These are phyloP conservation scores for Patella caerulea DNA, from an alignment of 2,888 invertebrate genomes.

Conservation along the genomic window DNA sequence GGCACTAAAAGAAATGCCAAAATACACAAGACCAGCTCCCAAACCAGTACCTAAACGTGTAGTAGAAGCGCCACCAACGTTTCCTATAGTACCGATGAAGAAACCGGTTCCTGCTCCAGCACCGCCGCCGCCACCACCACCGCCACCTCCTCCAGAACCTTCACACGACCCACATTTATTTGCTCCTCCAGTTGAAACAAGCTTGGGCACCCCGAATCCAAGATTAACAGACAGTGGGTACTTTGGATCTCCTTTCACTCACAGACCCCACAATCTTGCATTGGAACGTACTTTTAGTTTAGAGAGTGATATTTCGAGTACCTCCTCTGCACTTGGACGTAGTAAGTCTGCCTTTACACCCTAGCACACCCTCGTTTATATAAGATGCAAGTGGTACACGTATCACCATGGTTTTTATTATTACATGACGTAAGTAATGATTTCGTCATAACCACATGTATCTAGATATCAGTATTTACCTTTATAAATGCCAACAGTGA, in stretches of 20 bases:
- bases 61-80: slow-evolving; percentile 21
- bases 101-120: slow-evolving; percentile 9
- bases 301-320: slow-evolving; percentile 41
- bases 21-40: slow-evolving; percentile 35
- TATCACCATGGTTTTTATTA: no score
- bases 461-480: no score
- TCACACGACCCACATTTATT: slow-evolving; percentile 32
- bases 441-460: no score
- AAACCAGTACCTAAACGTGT: slow-evolving; percentile 29
- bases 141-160: slow-evolving; percentile 19
- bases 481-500: no score
- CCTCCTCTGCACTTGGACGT: slow-evolving; percentile 34
- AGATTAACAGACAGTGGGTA: slow-evolving; percentile 17
- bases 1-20: slow-evolving; percentile 30
- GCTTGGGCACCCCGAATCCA: slow-evolving; percentile 27
- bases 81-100: not conserved
- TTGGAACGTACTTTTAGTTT: slow-evolving; percentile 30
- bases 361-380: slow-evolving; percentile 13
- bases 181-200: slow-evolving; percentile 53
- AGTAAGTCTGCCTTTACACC: slow-evolving; percentile 27
- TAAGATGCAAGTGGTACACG: no score
- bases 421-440: no score
- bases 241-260: slow-evolving; percentile 11
- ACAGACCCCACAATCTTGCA: slow-evolving; percentile 24
- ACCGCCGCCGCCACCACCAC: slow-evolving; percentile 24